These are phyloP conservation scores for Proteles cristata DNA, from an alignment of 2,113 vertebrate genomes.

Conservation along the genomic window DNA sequence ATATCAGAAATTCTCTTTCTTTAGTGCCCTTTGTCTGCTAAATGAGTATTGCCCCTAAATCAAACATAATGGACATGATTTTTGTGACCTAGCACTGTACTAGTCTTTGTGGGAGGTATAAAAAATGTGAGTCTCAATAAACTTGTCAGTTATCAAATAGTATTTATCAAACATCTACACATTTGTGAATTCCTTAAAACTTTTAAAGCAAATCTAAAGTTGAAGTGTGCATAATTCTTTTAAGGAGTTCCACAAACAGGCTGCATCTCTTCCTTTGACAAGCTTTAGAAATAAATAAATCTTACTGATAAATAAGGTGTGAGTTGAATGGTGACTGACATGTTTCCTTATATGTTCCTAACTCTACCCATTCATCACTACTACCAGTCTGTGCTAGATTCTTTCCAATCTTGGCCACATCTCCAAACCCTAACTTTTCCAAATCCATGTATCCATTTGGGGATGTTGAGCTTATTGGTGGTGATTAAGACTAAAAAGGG, in stretches of 20 bases:
- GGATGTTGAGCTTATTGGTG: background rate
- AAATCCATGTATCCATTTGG: background rate
- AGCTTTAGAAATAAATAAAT: slow-evolving; percentile 15
- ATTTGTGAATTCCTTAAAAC: slow-evolving; percentile 1
- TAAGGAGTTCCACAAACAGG: background rate
- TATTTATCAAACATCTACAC: background rate
- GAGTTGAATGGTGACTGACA: background rate
- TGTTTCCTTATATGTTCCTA: background rate
- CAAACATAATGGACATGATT: background rate
- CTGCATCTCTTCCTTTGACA: background rate
- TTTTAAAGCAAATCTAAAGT: slow-evolving; percentile 23
- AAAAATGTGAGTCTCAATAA: background rate
- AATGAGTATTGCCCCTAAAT: background rate
- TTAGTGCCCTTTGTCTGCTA: background rate
- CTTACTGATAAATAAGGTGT: background rate
- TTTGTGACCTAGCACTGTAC: background rate
- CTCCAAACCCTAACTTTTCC: background rate
- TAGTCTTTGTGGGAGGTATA: background rate
- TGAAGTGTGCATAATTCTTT: background rate
- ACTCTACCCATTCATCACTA: background rate
- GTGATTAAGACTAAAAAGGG: background rate
- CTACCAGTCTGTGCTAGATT: background rate
- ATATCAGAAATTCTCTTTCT: background rate
- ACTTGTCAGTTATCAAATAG: background rate
- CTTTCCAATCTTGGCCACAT: background rate